Evolutionary conservation across 2,797 vertebrate species (phyloP).

Genomic region (Lepus townsendii): DNA sequence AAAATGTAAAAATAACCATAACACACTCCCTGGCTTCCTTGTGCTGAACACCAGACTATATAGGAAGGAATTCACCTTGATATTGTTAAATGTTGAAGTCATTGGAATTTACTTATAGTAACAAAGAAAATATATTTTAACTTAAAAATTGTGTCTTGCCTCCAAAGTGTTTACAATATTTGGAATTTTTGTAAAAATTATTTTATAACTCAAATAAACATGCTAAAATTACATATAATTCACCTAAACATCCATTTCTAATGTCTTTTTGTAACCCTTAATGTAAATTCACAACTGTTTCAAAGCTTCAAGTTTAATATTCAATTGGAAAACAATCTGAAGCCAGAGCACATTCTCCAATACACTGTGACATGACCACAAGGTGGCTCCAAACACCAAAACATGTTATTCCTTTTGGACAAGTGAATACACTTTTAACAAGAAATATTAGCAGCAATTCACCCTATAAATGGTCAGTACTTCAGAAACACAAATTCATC

Average conservation of each 20-base stretch:
- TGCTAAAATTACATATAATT: background rate
- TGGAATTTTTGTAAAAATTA: slow-evolving; percentile 66
- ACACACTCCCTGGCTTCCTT: background rate
- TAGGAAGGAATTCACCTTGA: slow-evolving; percentile 61
- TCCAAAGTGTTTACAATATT: slow-evolving; percentile 53
- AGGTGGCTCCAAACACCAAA: slow-evolving; percentile 88
- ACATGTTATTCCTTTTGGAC: slow-evolving; percentile 42
- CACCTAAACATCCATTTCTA: background rate
- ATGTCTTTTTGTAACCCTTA: slow-evolving; percentile 6
- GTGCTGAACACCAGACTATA: slow-evolving; percentile 10
- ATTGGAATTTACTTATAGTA: slow-evolving; percentile 41
- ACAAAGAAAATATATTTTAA: slow-evolving; percentile 78
- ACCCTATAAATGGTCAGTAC: slow-evolving; percentile 71
- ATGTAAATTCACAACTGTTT: background rate
- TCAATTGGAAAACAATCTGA: slow-evolving; percentile 34
- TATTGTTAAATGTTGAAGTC: slow-evolving; percentile 67
- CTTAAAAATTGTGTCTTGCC: slow-evolving; percentile 42
- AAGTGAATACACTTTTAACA: slow-evolving; percentile 27
- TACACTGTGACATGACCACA: slow-evolving; percentile 79
- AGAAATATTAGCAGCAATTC: slow-evolving; percentile 67
- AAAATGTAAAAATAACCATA: slow-evolving; percentile 53
- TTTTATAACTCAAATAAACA: slow-evolving; percentile 30
- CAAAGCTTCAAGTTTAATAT: background rate
- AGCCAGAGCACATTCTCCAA: background rate
- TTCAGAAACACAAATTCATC: slow-evolving; percentile 52